Evolutionary conservation across 2,888 invertebrate genomes (phyloP).

Genomic region (Tuberolachnus salignus): DNA sequence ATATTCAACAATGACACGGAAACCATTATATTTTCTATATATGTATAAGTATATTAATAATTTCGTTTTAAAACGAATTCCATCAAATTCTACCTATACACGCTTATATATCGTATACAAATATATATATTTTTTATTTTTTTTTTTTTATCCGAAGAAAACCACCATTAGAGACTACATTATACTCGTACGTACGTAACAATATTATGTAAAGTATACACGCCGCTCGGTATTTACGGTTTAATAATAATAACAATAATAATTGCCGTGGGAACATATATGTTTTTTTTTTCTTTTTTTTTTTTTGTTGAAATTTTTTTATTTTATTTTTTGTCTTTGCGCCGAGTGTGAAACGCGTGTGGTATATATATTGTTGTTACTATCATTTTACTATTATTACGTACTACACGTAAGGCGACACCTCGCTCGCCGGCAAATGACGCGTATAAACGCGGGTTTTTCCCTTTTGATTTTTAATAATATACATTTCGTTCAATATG

Average conservation of each 20-base stretch:
- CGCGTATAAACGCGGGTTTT: too few species aligned
- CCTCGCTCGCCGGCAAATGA: too few species aligned
- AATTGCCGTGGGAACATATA: constrained; percentile 49
- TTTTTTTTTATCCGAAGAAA: constrained; percentile 23
- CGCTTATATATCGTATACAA: too few species aligned
- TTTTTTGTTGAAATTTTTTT: too few species aligned
- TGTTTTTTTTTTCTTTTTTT: too few species aligned
- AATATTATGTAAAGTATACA: constrained; percentile 8
- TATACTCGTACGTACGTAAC: not conserved
- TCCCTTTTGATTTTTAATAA: too few species aligned
- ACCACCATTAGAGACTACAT: not conserved
- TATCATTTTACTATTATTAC: too few species aligned
- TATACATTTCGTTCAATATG: too few species aligned
- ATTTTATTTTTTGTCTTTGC: constrained; percentile 30
- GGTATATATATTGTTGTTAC: not conserved
- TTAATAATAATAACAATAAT: not conserved
- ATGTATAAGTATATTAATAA: too few species aligned
- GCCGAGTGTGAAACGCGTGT: not conserved
- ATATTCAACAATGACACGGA: constrained; percentile 51
- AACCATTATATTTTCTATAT: too few species aligned
- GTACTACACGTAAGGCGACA: too few species aligned
- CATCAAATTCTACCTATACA: too few species aligned
- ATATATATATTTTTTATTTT: not conserved
- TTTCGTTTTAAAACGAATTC: constrained; percentile 32
- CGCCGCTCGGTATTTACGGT: constrained; percentile 20